Evolutionary conservation across 1,140 invertebrate species (phyloP).

Genomic region (Drosophila truncata): DNA sequence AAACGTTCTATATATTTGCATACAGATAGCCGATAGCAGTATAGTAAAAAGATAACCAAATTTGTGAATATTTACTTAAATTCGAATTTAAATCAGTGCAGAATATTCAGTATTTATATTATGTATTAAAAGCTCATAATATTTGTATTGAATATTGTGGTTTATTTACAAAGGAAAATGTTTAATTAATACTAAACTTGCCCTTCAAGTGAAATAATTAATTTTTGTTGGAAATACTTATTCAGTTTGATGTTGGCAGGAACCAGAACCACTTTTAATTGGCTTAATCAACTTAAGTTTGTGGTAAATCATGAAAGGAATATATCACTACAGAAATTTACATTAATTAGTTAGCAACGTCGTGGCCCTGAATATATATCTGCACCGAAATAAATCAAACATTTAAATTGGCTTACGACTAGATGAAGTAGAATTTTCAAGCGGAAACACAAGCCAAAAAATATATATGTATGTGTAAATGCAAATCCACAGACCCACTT

Average conservation of each 20-base stretch:
- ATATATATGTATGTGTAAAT: conserved; percentile 9
- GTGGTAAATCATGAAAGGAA: conserved; percentile 8
- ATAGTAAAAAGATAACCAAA: neutral
- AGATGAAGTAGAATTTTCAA: conserved; percentile 37
- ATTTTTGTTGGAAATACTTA: neutral
- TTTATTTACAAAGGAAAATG: neutral
- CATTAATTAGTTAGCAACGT: conserved; percentile 24
- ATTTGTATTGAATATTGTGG: neutral
- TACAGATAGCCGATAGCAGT: neutral
- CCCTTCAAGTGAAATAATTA: neutral
- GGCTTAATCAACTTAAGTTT: conserved; percentile 10
- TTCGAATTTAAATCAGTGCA: neutral
- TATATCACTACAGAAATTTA: conserved; percentile 1
- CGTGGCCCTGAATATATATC: neutral
- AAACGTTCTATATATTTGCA: neutral
- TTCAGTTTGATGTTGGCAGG: neutral
- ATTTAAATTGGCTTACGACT: conserved; percentile 41
- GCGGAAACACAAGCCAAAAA: conserved; percentile 3
- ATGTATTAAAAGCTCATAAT: neutral
- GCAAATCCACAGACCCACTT: conserved; percentile 26
- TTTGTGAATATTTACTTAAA: neutral
- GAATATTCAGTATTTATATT: neutral
- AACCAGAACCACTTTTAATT: conserved; percentile 8
- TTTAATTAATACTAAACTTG: neutral
- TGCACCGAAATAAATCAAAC: conserved; percentile 16